A percentile compares a stretch with the other conserved stretches of the same genome.
phyloP scores from a whole-genome alignment of 2,888 invertebrate species.

The Gymnoscelis rufifasciata region DNA sequence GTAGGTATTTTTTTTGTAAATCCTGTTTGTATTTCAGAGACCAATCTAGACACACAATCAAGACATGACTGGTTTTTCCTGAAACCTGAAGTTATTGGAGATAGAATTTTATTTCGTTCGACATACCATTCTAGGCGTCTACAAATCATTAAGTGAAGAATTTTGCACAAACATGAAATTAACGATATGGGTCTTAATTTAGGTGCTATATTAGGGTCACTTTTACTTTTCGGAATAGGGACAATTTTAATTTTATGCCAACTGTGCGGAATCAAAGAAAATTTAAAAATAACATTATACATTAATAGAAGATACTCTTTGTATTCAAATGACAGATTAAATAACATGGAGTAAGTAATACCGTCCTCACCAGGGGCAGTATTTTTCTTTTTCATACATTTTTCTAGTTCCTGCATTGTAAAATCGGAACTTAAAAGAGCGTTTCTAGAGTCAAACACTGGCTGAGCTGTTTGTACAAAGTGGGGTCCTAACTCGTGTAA shows the following conservation, averaged over 20 bases:
- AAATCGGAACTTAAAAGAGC: not conserved
- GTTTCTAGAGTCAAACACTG: not conserved
- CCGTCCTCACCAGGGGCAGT: not conserved
- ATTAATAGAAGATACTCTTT: too few species aligned
- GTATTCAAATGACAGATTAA: not conserved
- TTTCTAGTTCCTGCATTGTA: not conserved
- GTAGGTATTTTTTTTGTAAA: too few species aligned
- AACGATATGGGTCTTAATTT: not conserved
- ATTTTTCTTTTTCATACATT: not conserved
- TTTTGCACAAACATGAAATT: not conserved
- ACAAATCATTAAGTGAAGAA: too few species aligned
- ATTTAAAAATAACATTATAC: not conserved
- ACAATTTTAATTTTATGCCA: not conserved
- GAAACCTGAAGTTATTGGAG: too few species aligned
- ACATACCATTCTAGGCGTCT: too few species aligned
- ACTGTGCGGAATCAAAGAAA: not conserved
- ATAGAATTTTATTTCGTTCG: too few species aligned
- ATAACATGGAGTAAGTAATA: not conserved
- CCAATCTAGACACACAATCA: too few species aligned
- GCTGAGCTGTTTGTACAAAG: not conserved
- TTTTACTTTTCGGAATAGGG: not conserved
- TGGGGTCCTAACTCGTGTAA: not conserved
- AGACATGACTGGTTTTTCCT: too few species aligned
- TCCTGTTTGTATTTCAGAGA: too few species aligned
- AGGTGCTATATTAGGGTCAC: not conserved